These are phyloP conservation scores for Mesembrinibis cayennensis DNA, from an alignment of 2,113 vertebrate species.

Conservation along the genomic window DNA sequence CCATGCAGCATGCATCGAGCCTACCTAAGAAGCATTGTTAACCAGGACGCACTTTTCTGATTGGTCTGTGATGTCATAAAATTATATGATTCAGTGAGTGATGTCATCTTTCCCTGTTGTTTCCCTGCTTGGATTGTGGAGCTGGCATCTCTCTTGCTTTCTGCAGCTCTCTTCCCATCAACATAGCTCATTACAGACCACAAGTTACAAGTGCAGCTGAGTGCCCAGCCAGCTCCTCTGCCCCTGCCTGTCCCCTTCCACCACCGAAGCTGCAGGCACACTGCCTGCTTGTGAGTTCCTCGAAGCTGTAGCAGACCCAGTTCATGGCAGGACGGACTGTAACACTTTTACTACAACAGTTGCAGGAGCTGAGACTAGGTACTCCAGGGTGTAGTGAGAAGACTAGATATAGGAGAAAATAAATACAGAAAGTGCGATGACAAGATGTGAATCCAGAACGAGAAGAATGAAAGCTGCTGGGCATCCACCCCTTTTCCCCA, in stretches of 20 bases:
- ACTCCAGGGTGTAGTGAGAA: background rate
- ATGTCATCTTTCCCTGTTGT: background rate
- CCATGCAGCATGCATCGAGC: background rate
- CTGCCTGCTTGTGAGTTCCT: background rate
- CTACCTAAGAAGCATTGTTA: background rate
- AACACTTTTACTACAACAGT: background rate
- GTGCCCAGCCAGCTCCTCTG: background rate
- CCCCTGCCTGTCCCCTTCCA: background rate
- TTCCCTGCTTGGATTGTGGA: background rate
- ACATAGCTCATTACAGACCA: background rate
- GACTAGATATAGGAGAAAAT: background rate
- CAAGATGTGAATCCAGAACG: background rate
- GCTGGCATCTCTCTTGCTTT: background rate
- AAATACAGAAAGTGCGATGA: background rate
- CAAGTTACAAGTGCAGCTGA: background rate
- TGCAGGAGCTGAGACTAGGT: background rate
- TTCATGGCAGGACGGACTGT: background rate
- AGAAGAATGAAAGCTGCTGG: background rate
- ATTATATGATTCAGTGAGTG: background rate
- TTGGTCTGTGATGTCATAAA: background rate
- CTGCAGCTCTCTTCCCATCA: background rate
- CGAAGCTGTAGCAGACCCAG: background rate
- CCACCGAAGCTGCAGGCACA: background rate
- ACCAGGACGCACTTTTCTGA: background rate
- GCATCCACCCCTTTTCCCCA: background rate